Evolutionary conservation across 2,797 vertebrate species (phyloP).

Genomic region (Squalus acanthias): DNA sequence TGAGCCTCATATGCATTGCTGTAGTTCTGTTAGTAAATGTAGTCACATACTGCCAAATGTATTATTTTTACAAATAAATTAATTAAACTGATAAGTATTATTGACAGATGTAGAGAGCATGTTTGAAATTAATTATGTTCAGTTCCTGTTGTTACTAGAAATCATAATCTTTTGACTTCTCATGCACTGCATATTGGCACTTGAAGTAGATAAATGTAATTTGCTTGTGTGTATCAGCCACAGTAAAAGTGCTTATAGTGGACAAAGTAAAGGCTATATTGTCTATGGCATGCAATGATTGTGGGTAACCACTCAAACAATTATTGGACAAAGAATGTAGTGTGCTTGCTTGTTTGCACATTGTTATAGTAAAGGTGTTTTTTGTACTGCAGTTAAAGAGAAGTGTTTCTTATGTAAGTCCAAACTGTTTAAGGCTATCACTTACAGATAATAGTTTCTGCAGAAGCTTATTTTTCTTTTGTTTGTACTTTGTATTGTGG

Average conservation of each 20-base stretch:
- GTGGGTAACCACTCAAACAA: neutral
- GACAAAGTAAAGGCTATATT: neutral
- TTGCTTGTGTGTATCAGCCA: neutral
- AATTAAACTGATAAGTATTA: neutral
- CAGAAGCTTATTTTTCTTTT: neutral
- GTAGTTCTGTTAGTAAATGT: neutral
- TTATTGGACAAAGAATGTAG: neutral
- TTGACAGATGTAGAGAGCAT: neutral
- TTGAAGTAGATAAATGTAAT: conserved; percentile 10
- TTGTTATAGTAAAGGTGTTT: neutral
- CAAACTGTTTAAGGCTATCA: neutral
- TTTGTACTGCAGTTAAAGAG: neutral
- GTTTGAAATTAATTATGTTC: neutral
- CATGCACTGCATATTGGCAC: neutral
- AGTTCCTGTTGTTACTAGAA: neutral
- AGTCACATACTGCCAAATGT: neutral
- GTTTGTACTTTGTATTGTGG: neutral
- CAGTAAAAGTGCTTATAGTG: neutral
- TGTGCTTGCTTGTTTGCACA: conserved; percentile 3
- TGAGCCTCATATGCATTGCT: neutral
- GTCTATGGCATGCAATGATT: neutral
- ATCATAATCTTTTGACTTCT: neutral
- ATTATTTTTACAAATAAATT: neutral
- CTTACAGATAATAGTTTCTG: conserved; percentile 18
- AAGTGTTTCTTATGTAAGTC: neutral